A percentile compares a stretch with the other conserved stretches of the same genome.
phyloP scores from a whole-genome alignment of 2,797 vertebrate genomes.

The Coracias cyanogaster region DNA sequence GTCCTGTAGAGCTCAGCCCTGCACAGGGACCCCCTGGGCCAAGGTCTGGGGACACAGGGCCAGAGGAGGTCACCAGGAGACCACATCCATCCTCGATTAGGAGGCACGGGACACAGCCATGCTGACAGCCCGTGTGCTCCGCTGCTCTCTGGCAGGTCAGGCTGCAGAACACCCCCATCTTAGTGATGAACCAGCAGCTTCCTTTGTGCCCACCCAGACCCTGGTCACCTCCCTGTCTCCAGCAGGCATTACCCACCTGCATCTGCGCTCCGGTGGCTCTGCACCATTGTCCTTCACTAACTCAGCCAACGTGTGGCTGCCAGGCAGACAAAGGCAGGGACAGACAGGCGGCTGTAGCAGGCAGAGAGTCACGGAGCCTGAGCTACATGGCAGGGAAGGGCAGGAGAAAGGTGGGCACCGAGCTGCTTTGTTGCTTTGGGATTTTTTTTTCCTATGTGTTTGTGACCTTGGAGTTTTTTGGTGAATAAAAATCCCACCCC shows the following conservation, averaged over 20 bases:
- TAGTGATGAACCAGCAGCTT: background rate
- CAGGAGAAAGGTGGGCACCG: background rate
- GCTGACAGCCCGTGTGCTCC: rapidly evolving
- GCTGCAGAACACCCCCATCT: background rate
- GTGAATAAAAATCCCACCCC: background rate
- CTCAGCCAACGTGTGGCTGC: background rate
- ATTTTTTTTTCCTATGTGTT: rapidly evolving
- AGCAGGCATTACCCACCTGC: background rate
- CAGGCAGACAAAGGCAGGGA: background rate
- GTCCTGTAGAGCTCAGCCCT: background rate
- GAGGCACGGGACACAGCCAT: background rate
- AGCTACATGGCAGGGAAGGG: background rate
- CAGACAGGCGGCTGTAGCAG: background rate
- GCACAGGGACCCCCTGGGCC: background rate
- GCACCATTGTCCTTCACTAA: background rate
- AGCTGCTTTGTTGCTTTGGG: background rate
- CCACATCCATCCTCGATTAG: rapidly evolving
- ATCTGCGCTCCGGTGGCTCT: rapidly evolving
- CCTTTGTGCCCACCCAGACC: background rate
- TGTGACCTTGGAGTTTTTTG: background rate
- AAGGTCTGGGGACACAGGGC: background rate
- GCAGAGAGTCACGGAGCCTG: background rate
- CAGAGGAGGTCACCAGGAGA: background rate
- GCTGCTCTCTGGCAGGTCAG: rapidly evolving
- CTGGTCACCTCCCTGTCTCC: background rate